A percentile compares a stretch with the other conserved stretches of the same genome.
Evolutionary conservation across 2,113 vertebrate genomes (phyloP).

Genomic region (Gasterosteus aculeatus): DNA sequence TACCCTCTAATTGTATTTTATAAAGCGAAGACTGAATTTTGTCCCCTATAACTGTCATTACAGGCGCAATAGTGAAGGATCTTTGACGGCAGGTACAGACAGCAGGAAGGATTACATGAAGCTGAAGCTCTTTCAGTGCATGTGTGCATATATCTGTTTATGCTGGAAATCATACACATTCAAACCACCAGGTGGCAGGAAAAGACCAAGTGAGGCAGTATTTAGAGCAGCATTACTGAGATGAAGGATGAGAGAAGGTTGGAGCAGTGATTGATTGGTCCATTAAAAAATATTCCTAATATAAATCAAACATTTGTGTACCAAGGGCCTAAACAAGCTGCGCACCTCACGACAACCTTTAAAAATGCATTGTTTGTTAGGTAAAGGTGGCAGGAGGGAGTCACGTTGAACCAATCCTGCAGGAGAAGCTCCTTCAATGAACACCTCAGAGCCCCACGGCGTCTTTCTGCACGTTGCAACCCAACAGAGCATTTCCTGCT

Average conservation of each 20-base stretch:
- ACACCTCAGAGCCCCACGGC: conserved; percentile 27
- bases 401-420: not conserved
- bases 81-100: too few relatives aligned
- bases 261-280: not conserved
- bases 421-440: not conserved
- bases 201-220: not conserved
- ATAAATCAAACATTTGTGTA: not conserved
- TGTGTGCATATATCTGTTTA: not conserved
- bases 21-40: not conserved
- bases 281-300: not conserved
- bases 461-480: conserved; percentile 55
- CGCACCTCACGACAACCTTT: not conserved
- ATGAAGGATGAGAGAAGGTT: not conserved
- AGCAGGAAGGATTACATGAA: not conserved
- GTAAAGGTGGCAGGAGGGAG: not conserved
- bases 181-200: not conserved
- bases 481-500: conserved; percentile 63
- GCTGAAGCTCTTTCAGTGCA: not conserved
- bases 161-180: not conserved
- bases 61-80: too few relatives aligned
- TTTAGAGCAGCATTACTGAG: not conserved
- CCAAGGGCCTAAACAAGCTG: not conserved
- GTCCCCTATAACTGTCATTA: not conserved
- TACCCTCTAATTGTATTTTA: not conserved
- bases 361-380: not conserved